phyloP scores from a whole-genome alignment of 2,888 invertebrate species.

The Perizoma flavofasciatum region DNA sequence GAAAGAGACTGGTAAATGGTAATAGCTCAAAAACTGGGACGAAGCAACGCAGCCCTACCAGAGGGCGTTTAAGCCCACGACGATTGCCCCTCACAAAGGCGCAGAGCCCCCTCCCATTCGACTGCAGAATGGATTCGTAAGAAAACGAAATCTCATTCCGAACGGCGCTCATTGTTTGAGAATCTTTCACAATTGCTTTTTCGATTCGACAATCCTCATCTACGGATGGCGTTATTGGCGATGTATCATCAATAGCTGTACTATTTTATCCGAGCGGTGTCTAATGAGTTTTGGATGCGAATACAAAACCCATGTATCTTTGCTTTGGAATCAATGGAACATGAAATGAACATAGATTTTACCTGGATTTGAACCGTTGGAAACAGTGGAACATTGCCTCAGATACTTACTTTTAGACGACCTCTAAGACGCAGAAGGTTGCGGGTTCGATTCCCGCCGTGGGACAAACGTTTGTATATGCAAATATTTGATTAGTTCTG shows the following conservation, averaged over 20 bases:
- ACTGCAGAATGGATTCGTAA: conserved; percentile 65
- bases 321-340: conserved; percentile 7
- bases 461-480: no score
- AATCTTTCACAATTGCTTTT: conserved; percentile 70
- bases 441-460: no score
- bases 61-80: conserved; percentile 69
- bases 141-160: conserved; percentile 75
- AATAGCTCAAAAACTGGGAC: conserved; percentile 30
- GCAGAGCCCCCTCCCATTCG: conserved; percentile 51
- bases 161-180: conserved; percentile 68
- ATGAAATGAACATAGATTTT: not conserved
- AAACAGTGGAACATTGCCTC: not conserved
- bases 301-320: conserved; percentile 14
- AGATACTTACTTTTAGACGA: no score
- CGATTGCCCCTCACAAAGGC: conserved; percentile 75
- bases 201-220: conserved; percentile 61
- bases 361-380: not conserved
- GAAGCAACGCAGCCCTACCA: conserved; percentile 35
- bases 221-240: conserved; percentile 46
- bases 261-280: conserved; percentile 12
- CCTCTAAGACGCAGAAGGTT: no score
- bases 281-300: conserved; percentile 28
- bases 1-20: conserved; percentile 17
- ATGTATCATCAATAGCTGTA: conserved; percentile 28
- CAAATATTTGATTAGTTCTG: no score